Base-by-base conservation (phyloP, 2,797 vertebrate species). In the Gouania willdenowi region DNA sequence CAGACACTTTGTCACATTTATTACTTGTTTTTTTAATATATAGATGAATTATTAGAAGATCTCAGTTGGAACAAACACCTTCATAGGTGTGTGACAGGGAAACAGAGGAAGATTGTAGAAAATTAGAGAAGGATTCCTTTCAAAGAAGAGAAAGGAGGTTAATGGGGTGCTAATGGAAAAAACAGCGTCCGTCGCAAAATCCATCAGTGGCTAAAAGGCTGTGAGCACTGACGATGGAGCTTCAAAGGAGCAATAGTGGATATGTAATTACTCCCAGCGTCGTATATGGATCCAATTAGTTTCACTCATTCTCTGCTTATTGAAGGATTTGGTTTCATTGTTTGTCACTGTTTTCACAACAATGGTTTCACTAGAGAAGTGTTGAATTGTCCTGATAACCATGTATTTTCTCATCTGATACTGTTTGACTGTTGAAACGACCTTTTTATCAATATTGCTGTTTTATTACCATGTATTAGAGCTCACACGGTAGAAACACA, bases 231-330 rank as follows among this genome's bases (percentile, higher is more conserved):
- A 61, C 41, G 51, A 75, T 44, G 37, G 53, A 52, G 50, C 54
- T 66, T 25, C 48, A 75, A 40, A 32, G 43, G 35, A 73, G 66
- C 61, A 51, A 73, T 62, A 68, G 49, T 43, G 46, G 37, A 70
- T 31, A 26, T 64, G 60, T 80, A 78, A 83, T 80, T 75, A 75
- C 70, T 74, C 45, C 16, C 37, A 48, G 35, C 60, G 53, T 63
- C 56, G 47, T 57, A 59, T 61, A 66, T 60, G 23, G 52, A 68
- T 60, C 49, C 55, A 75, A 71, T 75, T 65, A 71, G 52, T 47
- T 57, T 2, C 2, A 15, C 21, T 53, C 26, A 60, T 56, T 45
- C 40, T 15, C 32, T 34, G 41, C 25, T 31, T 30, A 30, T 17
- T 17, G 54, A 66, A 14, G 19, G 26, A 31, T 33, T 23, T 16